A percentile compares a stretch with the other conserved stretches of the same genome.
Conservation (phyloP, 2,888 invertebrate species). For the Drosophila eohydei region DNA sequence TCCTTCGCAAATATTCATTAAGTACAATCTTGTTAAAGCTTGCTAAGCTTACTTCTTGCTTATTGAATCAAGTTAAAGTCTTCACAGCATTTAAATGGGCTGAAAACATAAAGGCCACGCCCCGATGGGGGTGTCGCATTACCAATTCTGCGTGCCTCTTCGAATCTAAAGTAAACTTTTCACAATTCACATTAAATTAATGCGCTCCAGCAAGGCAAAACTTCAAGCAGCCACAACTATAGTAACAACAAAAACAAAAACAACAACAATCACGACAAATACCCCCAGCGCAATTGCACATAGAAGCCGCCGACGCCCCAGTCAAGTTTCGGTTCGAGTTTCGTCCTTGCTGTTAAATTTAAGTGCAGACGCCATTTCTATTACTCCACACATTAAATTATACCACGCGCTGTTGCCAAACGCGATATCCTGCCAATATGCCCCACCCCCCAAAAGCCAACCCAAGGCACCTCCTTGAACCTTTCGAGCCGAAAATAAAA, state of each 20-base stretch:
- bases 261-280: slow-evolving; percentile 33
- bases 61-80: slow-evolving; percentile 3
- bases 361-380: slow-evolving; percentile 80
- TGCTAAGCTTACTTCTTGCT: neutral
- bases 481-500: slow-evolving; percentile 64
- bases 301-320: slow-evolving; percentile 41
- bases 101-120: slow-evolving; percentile 27
- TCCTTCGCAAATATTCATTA: neutral
- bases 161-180: slow-evolving; percentile 53
- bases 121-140: slow-evolving; percentile 43
- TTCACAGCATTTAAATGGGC: neutral
- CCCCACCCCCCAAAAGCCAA: slow-evolving; percentile 5
- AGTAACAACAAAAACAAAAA: slow-evolving; percentile 27
- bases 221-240: slow-evolving; percentile 37
- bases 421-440: slow-evolving; percentile 67
- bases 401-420: slow-evolving; percentile 66
- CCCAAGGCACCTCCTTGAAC: neutral
- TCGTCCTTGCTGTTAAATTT: slow-evolving; percentile 71
- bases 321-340: slow-evolving; percentile 39
- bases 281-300: neutral
- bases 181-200: slow-evolving; percentile 76
- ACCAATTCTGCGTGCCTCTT: neutral
- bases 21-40: neutral
- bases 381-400: slow-evolving; percentile 76
- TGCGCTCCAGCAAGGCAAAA: slow-evolving; percentile 42